Evolutionary conservation across 2,113 vertebrate species (phyloP), one percentile per base, ranked within the genome.

Genomic region (Isurus oxyrinchus): DNA sequence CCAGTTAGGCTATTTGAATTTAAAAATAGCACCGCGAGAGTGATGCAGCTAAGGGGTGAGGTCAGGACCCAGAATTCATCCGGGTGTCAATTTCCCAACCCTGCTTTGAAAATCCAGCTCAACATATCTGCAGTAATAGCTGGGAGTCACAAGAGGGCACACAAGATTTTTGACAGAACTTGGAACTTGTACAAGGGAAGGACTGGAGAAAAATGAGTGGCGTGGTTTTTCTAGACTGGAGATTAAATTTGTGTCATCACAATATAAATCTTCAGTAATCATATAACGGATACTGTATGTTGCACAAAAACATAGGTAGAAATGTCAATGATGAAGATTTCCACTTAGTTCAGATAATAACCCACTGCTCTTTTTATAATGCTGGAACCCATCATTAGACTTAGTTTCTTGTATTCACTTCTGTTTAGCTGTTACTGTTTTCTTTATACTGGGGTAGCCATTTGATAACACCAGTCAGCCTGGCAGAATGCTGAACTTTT

Each of bases 61-160:
- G 63, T 66, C 63, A 21, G 63, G 63, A 19, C 63, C 63, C 63
- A 66, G 63, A 72, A 76, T 76, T 76, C 10, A 76, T 2, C 72
- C 13, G 72, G 31, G 10, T n/a, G 1, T 76, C 72, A 76, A 35
- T 35, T 76, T 35, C 27, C 72, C 35, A 31, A 35, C 13, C 27
- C 72, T 35, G 31, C 31, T 66, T 66, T 66, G 63, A 66, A 66
- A 76, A 35, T 76, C 72, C 72, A 76, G 72, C 10, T 8, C 31
- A 76, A 44, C 1, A 55, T 95, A 44, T 8, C 40, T 95, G 94
- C 44, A 95, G 94, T 95, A 55, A 72, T 2, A 55, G 40, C 49
- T 95, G 23, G 55, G 44, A 35, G n/a, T 69, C 94, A 95, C 94
- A 95, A 72, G 94, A 55, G 94, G 94, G 67, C 94, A 72, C 25